A percentile compares a stretch with the other conserved stretches of the same genome.
phyloP scores from a whole-genome alignment of 2,797 vertebrate species.

The Muscicapa striata region DNA sequence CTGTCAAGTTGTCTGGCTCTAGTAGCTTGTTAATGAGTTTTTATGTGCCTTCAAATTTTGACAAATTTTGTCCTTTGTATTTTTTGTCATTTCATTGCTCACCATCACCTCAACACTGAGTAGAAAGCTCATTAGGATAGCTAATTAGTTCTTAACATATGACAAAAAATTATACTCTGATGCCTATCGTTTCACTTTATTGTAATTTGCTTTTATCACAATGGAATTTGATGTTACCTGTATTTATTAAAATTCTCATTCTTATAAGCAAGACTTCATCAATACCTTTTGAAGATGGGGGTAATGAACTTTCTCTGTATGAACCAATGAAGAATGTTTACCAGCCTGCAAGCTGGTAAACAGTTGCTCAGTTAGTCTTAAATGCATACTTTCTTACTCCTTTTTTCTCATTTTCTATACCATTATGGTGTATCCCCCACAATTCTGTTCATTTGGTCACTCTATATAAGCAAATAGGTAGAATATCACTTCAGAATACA shows the following conservation, averaged over 20 bases:
- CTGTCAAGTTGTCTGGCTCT: background rate
- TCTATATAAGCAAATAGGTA: background rate
- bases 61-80: slow-evolving; percentile 9
- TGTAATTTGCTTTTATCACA: background rate
- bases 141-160: slow-evolving; percentile 32
- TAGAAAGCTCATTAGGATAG: slow-evolving; percentile 10
- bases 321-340: background rate
- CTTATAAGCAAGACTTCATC: background rate
- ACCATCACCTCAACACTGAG: slow-evolving; percentile 5
- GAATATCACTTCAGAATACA: background rate
- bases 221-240: background rate
- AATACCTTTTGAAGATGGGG: background rate
- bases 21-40: background rate
- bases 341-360: background rate
- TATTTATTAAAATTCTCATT: background rate
- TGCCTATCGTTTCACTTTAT: background rate
- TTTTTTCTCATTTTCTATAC: background rate
- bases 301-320: background rate
- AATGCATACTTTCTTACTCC: background rate
- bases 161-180: background rate
- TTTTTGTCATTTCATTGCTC: slow-evolving; percentile 34
- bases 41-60: background rate
- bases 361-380: background rate
- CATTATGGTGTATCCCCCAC: background rate
- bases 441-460: background rate